Base-by-base conservation (phyloP, 2,888 invertebrate species). In the Pecten maximus region DNA sequence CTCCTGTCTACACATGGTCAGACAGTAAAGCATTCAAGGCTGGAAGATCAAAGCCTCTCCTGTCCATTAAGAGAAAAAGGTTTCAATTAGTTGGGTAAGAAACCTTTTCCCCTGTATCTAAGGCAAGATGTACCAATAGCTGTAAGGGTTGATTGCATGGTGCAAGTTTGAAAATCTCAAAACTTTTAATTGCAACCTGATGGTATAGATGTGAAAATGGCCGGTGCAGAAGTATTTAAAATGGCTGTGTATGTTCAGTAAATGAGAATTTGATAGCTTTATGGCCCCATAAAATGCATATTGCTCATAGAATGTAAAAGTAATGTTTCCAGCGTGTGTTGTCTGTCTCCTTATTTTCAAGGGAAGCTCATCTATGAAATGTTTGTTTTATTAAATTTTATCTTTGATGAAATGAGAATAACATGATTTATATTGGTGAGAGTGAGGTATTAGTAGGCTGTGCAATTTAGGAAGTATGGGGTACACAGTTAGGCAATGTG, bases 261-360 rank as follows among this genome's bases (percentile, higher is more conserved):
- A 74, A 74, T 74, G 35, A 28, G 74, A 74, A 74, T 74, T 35
- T 74, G 74, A 74, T 74, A 28, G 28, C 23, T 74, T 74, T 74
- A 74, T 74, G 74, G 28, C 10, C 12, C 28, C 16, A 74, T 74
- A 74, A 74, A 74, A 74, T 35, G 28, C 74, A 74, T 28, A 74
- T 74, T 74, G 35, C 23, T 60, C n/a, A 23, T n/a, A 16, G 23
- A 60, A 23, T 74, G 74, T 23, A 28, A 28, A 28, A 28, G 2
- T 74, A 74, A 74, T 74, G 74, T 35, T 74, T 28, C 74, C 35
- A 28, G 74, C n/a, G 6, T 60, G 60, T 28, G 74, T 16, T 74
- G 28, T 44, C 8, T 35, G 74, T 28, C 35, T 28, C 35, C 12
- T n/a, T 23, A 2, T 12, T 15, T 28, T 74, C 35, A 28, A 74